A percentile compares a stretch with the other conserved stretches of the same genome.
These are phyloP conservation scores for Cydia amplana DNA, from an alignment of 1,140 invertebrate species.

Conservation along the genomic window DNA sequence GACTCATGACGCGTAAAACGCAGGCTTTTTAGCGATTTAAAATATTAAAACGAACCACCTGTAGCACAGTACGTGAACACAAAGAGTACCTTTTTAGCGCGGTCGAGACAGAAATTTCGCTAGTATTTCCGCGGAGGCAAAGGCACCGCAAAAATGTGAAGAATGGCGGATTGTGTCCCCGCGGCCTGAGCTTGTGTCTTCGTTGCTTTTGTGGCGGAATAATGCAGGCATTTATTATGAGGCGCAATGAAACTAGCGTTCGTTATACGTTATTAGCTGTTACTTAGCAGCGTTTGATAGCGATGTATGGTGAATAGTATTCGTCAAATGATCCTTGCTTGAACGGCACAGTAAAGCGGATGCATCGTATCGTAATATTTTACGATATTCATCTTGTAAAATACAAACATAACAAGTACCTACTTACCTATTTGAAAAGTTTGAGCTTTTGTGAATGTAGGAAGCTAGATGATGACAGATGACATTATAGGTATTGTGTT, in stretches of 20 bases:
- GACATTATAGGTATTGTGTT: no score
- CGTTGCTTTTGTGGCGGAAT: constrained; percentile 34
- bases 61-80: constrained; percentile 39
- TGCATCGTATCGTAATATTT: background rate
- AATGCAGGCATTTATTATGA: constrained; percentile 46
- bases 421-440: no score
- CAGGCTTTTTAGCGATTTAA: constrained; percentile 20
- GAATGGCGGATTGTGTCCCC: constrained; percentile 40
- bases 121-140: constrained; percentile 51
- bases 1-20: background rate
- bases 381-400: no score
- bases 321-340: background rate
- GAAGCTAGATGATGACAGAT: no score
- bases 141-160: constrained; percentile 56
- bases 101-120: constrained; percentile 47
- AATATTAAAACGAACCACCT: constrained; percentile 41
- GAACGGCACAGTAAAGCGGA: background rate
- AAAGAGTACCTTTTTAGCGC: constrained; percentile 51
- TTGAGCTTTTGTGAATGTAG: no score
- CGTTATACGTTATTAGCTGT: background rate
- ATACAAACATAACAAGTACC: no score
- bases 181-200: constrained; percentile 28
- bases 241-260: background rate
- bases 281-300: background rate
- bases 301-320: background rate